A percentile compares a stretch with the other conserved stretches of the same genome.
These are phyloP conservation scores for Alaudala cheleensis DNA, from an alignment of 2,113 vertebrate genomes.

Conservation along the genomic window DNA sequence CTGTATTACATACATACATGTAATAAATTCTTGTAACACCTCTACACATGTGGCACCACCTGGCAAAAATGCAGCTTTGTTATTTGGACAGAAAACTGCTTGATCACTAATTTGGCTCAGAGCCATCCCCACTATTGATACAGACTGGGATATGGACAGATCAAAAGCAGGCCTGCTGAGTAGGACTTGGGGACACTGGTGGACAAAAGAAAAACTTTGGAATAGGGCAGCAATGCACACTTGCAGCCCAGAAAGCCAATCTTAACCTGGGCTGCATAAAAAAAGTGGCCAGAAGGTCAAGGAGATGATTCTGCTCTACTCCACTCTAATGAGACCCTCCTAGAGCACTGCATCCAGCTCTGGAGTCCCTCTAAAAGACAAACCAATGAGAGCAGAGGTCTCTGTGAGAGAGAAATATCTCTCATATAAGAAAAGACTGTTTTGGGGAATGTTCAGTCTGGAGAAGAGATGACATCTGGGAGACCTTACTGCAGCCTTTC, in stretches of 20 bases:
- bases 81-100: not conserved
- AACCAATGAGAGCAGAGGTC: not conserved
- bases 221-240: not conserved
- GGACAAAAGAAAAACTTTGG: not conserved
- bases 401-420: not conserved
- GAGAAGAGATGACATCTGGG: not conserved
- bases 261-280: no score
- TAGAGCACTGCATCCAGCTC: not conserved
- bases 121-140: not conserved
- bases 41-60: no score
- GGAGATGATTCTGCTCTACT: not conserved
- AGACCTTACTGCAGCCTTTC: not conserved
- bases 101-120: not conserved
- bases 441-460: not conserved
- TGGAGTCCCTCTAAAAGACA: not conserved
- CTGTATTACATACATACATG: not conserved
- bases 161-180: not conserved
- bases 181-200: not conserved
- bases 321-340: not conserved
- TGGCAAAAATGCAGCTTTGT: not conserved
- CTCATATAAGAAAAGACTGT: not conserved
- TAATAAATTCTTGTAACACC: not conserved
- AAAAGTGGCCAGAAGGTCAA: not conserved
- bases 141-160: not conserved
- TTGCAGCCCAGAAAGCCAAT: not conserved